Evolutionary conservation across 2,113 vertebrate species (phyloP), one percentile per base, ranked within the genome.

Genomic region (Periophthalmodon schlosseri): DNA sequence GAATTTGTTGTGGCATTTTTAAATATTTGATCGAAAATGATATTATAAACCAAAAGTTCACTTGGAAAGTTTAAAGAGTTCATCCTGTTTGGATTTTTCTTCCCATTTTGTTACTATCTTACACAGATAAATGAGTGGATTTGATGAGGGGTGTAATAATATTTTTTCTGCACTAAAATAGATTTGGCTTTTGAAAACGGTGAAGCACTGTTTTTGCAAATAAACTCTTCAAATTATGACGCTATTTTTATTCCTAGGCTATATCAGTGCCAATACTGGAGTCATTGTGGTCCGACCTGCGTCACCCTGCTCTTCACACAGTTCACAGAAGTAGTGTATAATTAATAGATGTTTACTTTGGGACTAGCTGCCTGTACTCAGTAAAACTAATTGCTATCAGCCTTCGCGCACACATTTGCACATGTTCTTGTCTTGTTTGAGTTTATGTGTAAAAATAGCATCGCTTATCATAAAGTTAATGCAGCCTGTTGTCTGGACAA

Each of bases 291-390:
- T n/a, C 28, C 3, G 33, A 36, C 61, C 33, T n/a, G 33, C 33
- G 8, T 15, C 61, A 20, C 61, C 33, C 15, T 9, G 33, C 15
- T 36, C 8, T 63, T 63, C 60, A 63, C 13, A 1, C 61, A 36
- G 14, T 64, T 16, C 61, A 64, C 5, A 33, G 24, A 61, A 61
- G 58, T 33, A 24, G 50, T 18, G 50, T 20, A 52, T 52, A 52
- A 52, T 52, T 61, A 61, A 61, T 61, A 15, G 58, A 28, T 61
- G 58, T 61, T 61, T 61, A 12, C 24, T 33, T 61, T 14, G 58
- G 13, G 58, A 61, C 12, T 33, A 28, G 58, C 58, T 11, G 54
- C 39, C 39, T 7, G 58, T 33, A 13, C 58, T 61, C 58, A 61
- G 28, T 28, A 61, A 61, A 61, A 33, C 24, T 7, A 57, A 57